Conservation (phyloP, 2,113 vertebrate species). For the Hyaena hyaena region DNA sequence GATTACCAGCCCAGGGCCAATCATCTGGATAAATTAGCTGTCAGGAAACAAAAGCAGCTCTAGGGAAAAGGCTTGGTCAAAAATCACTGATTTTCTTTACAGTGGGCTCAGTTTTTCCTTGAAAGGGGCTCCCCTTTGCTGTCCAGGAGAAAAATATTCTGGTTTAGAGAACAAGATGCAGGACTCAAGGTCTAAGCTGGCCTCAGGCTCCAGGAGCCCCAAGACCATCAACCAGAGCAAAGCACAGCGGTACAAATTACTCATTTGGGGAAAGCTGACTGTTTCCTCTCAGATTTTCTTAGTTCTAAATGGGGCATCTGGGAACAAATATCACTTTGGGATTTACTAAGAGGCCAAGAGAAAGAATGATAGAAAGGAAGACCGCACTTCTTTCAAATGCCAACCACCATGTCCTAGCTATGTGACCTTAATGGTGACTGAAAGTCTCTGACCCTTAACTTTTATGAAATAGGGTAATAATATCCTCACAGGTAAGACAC, state of each 20-base stretch:
- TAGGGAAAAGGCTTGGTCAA: not conserved
- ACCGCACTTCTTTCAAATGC: not conserved
- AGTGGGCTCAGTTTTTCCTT: not conserved
- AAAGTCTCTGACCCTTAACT: not conserved
- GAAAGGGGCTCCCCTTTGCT: not conserved
- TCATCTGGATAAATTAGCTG: not conserved
- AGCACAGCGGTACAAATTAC: not conserved
- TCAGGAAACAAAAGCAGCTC: not conserved
- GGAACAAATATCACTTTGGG: not conserved
- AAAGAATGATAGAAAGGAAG: not conserved
- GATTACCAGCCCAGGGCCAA: not conserved
- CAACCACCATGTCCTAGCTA: not conserved
- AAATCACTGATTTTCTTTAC: not conserved
- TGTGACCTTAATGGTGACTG: not conserved
- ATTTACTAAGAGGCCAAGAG: not conserved
- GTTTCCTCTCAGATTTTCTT: not conserved
- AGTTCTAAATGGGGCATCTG: not conserved
- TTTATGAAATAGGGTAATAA: not conserved
- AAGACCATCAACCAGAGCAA: not conserved
- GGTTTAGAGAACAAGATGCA: not conserved
- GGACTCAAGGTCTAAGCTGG: not conserved
- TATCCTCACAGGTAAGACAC: not conserved
- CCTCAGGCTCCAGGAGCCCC: not conserved
- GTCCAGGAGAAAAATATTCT: not conserved
- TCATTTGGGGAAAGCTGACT: not conserved